phyloP scores from a whole-genome alignment of 2,797 vertebrate species.

The Catharus ustulatus region DNA sequence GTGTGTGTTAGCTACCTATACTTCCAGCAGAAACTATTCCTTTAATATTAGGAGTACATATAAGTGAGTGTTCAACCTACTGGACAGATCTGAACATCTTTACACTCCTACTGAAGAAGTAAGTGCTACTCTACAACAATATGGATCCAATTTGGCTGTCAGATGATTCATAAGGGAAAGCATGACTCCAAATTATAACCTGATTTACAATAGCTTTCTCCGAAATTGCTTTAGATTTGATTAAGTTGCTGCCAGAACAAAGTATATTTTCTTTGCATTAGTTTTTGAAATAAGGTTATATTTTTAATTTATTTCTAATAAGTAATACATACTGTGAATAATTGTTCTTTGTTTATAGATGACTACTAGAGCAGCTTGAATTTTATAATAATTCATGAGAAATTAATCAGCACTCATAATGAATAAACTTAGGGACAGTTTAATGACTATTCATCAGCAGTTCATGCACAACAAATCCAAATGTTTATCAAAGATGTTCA shows the following conservation, averaged over 20 bases:
- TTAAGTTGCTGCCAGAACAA: conserved; percentile 8
- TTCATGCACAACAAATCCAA: conserved; percentile 72
- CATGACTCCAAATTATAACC: not conserved
- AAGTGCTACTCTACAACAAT: not conserved
- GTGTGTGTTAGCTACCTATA: not conserved
- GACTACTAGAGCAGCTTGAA: conserved; percentile 36
- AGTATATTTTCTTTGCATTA: conserved; percentile 17
- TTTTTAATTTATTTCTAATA: conserved; percentile 51
- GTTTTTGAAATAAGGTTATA: not conserved
- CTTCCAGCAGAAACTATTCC: not conserved
- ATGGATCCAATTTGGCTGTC: not conserved
- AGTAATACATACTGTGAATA: conserved; percentile 30
- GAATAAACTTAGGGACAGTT: conserved; percentile 71
- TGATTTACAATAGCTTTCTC: not conserved
- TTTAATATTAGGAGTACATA: not conserved
- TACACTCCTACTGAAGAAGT: not conserved
- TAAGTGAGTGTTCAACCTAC: not conserved
- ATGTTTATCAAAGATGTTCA: conserved; percentile 73
- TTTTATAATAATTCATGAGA: conserved; percentile 72
- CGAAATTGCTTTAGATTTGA: not conserved
- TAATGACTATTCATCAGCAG: conserved; percentile 72
- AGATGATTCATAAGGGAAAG: not conserved
- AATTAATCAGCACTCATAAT: conserved; percentile 70
- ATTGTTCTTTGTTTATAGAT: conserved; percentile 41
- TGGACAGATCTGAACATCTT: not conserved